Evolutionary conservation across 2,888 invertebrate genomes (phyloP).

Genomic region (Agrenia bidenticulata): DNA sequence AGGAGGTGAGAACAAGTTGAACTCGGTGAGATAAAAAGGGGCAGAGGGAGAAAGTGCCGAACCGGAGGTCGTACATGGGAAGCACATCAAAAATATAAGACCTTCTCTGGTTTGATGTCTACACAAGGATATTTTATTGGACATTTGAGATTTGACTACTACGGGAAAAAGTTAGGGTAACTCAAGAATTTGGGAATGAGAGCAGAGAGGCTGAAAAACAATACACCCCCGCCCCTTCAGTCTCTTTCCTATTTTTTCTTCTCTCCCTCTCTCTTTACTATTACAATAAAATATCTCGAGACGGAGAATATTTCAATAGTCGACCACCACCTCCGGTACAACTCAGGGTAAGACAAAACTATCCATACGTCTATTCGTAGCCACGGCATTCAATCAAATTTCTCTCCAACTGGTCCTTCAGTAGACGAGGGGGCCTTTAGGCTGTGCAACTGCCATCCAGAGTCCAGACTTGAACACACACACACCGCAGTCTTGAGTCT

Average conservation of each 20-base stretch:
- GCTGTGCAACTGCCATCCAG: no score
- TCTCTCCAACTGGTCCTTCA: no score
- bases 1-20: no score
- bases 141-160: constrained; percentile 34
- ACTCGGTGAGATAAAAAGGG: constrained; percentile 1
- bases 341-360: no score
- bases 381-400: background rate
- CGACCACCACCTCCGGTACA: no score
- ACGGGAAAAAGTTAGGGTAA: constrained; percentile 33
- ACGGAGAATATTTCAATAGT: no score
- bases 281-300: constrained; percentile 24
- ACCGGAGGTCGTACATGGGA: constrained; percentile 26
- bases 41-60: constrained; percentile 15
- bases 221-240: constrained; percentile 10
- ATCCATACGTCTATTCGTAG: background rate
- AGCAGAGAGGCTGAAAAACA: constrained; percentile 14
- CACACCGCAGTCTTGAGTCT: no score
- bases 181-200: constrained; percentile 37
- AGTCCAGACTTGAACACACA: no score
- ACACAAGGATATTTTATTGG: constrained; percentile 38
- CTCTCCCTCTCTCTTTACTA: constrained; percentile 21
- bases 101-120: constrained; percentile 35
- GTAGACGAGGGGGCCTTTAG: no score
- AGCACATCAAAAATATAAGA: constrained; percentile 45
- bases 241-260: background rate